Percentiles rank a stretch among this genome's conserved stretches.
phyloP scores from a whole-genome alignment of 2,888 invertebrate species.

The Yponomeuta evonymella region DNA sequence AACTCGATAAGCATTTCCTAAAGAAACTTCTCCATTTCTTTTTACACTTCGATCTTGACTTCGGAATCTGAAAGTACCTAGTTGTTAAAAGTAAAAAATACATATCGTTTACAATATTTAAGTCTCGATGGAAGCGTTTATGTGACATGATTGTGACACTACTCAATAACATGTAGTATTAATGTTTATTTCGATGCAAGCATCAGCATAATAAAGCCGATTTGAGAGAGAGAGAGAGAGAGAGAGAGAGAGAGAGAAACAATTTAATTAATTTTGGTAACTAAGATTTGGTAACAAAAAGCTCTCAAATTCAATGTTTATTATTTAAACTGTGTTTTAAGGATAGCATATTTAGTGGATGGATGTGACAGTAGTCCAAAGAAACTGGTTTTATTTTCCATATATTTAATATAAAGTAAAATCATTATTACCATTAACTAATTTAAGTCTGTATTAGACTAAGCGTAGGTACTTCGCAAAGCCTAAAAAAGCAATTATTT shows the following conservation, averaged over 20 bases:
- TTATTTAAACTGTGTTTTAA: background rate
- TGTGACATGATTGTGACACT: slow-evolving; percentile 63
- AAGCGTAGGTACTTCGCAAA: slow-evolving; percentile 30
- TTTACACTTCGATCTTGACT: slow-evolving; percentile 13
- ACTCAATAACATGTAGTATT: slow-evolving; percentile 54
- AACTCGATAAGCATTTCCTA: background rate
- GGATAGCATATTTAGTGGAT: slow-evolving; percentile 15
- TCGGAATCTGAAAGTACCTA: slow-evolving; percentile 6
- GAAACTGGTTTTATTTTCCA: slow-evolving; percentile 70
- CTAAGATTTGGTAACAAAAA: no score
- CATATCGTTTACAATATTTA: slow-evolving; percentile 58
- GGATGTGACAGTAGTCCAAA: slow-evolving; percentile 50
- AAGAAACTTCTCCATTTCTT: background rate
- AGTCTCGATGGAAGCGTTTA: slow-evolving; percentile 31
- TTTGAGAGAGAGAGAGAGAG: no score
- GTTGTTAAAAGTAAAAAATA: slow-evolving; percentile 31
- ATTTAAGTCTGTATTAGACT: slow-evolving; percentile 6
- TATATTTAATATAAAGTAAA: slow-evolving; percentile 49
- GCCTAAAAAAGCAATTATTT: slow-evolving; percentile 39
- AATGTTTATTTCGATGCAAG: slow-evolving; percentile 27
- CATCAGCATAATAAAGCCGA: no score
- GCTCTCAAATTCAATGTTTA: no score
- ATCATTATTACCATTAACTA: background rate
- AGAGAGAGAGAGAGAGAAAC: no score
- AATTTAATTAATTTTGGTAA: no score